Evolutionary conservation across 2,113 vertebrate species (phyloP).

Genomic region (Colinus virginianus): DNA sequence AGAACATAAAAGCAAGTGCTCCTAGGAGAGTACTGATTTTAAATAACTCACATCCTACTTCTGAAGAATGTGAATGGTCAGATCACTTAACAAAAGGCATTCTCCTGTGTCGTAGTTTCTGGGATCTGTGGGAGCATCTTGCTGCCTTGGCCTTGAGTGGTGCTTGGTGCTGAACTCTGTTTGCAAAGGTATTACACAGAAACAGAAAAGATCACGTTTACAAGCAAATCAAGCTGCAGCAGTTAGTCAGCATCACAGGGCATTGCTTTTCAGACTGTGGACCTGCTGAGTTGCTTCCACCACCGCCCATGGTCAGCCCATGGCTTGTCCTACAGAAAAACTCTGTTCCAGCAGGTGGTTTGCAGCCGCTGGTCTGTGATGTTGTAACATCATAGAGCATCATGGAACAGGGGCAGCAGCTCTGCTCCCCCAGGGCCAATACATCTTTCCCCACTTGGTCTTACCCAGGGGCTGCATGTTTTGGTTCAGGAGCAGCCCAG

Average conservation of each 20-base stretch:
- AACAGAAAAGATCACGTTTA: background rate
- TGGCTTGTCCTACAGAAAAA: background rate
- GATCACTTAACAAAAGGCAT: constrained; percentile 29
- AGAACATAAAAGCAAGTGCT: constrained; percentile 43
- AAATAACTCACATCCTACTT: constrained; percentile 41
- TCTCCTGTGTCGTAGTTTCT: background rate
- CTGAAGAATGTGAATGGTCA: background rate
- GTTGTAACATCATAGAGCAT: background rate
- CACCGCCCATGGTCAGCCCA: background rate
- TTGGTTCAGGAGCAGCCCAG: background rate
- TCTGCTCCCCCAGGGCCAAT: background rate
- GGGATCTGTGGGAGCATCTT: background rate
- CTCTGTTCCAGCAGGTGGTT: background rate
- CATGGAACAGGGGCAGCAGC: background rate
- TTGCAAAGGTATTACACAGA: background rate
- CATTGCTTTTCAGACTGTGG: background rate
- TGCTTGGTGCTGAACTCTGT: background rate
- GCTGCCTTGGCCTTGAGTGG: rapidly evolving
- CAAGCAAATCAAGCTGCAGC: background rate
- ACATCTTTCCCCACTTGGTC: background rate
- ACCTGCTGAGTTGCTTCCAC: background rate
- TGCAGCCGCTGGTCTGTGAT: background rate
- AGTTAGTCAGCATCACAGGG: background rate
- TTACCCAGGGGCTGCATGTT: background rate
- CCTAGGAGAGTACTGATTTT: constrained; percentile 30